A percentile compares a stretch with the other conserved stretches of the same genome.
Evolutionary conservation across 2,888 invertebrate species (phyloP).

Genomic region (Tipula confusa): DNA sequence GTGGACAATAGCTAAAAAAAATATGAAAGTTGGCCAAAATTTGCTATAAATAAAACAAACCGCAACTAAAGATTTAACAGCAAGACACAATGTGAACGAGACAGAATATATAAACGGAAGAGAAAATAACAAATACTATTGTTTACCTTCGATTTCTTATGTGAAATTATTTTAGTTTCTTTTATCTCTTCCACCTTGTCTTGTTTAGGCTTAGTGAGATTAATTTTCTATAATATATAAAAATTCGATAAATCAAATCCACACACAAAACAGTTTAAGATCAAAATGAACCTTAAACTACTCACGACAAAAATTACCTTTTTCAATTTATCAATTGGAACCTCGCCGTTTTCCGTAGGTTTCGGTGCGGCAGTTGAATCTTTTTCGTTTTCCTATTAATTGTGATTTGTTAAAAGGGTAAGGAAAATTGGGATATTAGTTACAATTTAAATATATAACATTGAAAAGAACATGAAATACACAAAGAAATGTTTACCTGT

Average conservation of each 20-base stretch:
- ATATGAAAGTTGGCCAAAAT: not conserved
- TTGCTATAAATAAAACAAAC: not conserved
- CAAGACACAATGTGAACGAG: not conserved
- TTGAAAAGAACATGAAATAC: not conserved
- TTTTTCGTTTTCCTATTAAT: not conserved
- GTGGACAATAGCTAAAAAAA: not conserved
- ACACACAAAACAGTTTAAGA: not conserved
- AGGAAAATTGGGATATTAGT: not conserved
- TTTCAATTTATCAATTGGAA: not conserved
- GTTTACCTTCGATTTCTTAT: not conserved
- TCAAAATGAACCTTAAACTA: too few species aligned
- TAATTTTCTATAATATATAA: not conserved
- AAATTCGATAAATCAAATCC: not conserved
- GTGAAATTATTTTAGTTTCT: not conserved
- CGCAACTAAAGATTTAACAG: not conserved
- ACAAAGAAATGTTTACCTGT: not conserved
- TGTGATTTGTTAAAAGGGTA: not conserved
- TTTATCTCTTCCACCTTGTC: not conserved
- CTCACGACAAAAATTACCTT: not conserved
- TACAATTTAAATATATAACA: not conserved
- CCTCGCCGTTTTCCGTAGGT: not conserved
- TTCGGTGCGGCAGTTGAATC: not conserved
- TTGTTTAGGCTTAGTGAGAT: conserved; percentile 7
- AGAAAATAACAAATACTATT: not conserved
- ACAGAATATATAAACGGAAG: not conserved